phyloP scores from a whole-genome alignment of 2,113 vertebrate genomes.

The Anser cygnoides region DNA sequence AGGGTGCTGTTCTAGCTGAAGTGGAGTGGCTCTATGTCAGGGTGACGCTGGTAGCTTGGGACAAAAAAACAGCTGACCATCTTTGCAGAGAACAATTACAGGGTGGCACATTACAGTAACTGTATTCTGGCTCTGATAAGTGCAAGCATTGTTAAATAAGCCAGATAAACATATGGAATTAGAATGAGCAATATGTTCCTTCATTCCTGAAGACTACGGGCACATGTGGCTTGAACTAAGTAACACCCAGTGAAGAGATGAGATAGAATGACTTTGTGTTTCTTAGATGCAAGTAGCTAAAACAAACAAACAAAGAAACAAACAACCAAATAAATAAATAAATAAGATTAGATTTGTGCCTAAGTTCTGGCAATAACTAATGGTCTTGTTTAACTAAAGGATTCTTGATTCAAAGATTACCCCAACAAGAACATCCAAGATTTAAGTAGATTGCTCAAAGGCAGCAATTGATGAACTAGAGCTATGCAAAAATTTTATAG shows the following conservation, averaged over 20 bases:
- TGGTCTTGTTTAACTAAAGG: not conserved
- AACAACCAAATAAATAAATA: not conserved
- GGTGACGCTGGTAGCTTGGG: not conserved
- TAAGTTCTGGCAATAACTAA: not conserved
- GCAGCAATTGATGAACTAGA: not conserved
- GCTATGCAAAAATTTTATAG: not conserved
- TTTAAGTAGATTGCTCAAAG: not conserved
- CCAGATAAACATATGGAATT: constrained; percentile 12
- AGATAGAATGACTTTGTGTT: not conserved
- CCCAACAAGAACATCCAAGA: not conserved
- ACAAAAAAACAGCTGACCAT: not conserved
- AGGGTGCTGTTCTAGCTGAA: not conserved
- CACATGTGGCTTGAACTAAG: not conserved
- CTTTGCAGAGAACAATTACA: not conserved
- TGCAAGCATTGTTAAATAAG: not conserved
- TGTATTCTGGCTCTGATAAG: not conserved
- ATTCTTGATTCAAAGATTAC: not conserved
- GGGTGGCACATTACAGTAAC: not conserved
- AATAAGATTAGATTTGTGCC: not conserved
- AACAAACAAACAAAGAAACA: not conserved
- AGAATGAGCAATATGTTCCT: not conserved
- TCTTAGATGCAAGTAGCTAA: not conserved
- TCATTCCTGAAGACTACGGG: not conserved
- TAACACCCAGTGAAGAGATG: not conserved
- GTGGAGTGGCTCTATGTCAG: not conserved